Conservation (phyloP, 2,797 vertebrate species). For the Takifugu rubripes region DNA sequence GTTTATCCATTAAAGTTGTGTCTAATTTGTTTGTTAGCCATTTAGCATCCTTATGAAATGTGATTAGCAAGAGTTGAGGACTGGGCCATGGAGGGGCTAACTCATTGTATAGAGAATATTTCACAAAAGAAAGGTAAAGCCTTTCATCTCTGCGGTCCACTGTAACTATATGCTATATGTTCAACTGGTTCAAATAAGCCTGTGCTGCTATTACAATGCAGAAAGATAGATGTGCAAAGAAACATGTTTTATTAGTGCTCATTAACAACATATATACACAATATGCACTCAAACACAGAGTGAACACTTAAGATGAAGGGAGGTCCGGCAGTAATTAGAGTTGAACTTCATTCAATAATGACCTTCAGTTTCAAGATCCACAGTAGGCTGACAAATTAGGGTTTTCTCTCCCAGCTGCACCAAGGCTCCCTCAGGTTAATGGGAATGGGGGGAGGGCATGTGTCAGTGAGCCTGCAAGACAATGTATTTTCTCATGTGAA, state of each 20-base stretch:
- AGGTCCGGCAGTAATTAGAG: slow-evolving; percentile 71
- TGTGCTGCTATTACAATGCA: background rate
- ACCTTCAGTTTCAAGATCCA: slow-evolving; percentile 67
- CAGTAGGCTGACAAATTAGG: slow-evolving; percentile 69
- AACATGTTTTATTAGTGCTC: too few species aligned
- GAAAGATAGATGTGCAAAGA: background rate
- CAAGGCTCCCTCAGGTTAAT: slow-evolving; percentile 73
- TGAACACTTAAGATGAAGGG: slow-evolving; percentile 20
- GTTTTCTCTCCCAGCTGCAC: slow-evolving; percentile 52
- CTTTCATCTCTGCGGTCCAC: background rate
- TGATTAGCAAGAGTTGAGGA: too few species aligned
- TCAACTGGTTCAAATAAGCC: too few species aligned
- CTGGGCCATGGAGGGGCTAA: too few species aligned
- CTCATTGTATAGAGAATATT: background rate
- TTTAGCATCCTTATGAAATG: too few species aligned
- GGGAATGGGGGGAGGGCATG: slow-evolving; percentile 46
- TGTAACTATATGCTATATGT: too few species aligned
- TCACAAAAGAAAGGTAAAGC: background rate
- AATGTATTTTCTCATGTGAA: slow-evolving; percentile 24
- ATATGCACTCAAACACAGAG: slow-evolving; percentile 24
- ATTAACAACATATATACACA: background rate
- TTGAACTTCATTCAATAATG: slow-evolving; percentile 71
- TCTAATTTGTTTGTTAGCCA: too few species aligned
- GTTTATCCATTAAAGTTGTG: too few species aligned
- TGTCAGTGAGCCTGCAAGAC: slow-evolving; percentile 9